Evolutionary conservation across 2,113 vertebrate genomes (phyloP).

Genomic region (Setophaga petechia): DNA sequence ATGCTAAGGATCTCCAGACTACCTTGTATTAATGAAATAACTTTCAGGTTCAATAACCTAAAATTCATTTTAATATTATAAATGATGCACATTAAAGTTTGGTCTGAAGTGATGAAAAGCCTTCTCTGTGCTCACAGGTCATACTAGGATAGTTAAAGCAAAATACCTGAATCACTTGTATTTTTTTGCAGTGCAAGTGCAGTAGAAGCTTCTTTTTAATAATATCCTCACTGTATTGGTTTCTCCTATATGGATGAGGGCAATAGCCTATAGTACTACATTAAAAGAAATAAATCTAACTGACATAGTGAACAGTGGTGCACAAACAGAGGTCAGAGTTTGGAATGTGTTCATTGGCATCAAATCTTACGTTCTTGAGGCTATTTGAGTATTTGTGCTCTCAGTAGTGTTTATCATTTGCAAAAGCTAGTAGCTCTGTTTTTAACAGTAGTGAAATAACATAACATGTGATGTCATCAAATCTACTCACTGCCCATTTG

Average conservation of each 20-base stretch:
- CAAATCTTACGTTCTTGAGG: neutral
- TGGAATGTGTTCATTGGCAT: neutral
- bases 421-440: neutral
- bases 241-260: neutral
- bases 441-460: neutral
- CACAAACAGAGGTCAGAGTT: neutral
- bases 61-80: neutral
- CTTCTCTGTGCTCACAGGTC: neutral
- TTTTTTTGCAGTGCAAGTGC: neutral
- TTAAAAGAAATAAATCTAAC: neutral
- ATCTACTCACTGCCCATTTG: neutral
- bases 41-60: neutral
- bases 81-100: neutral
- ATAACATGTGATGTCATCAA: neutral
- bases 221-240: neutral
- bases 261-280: neutral
- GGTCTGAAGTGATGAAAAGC: neutral
- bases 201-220: neutral
- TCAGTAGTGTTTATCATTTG: neutral
- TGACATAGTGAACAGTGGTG: neutral
- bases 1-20: neutral
- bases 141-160: neutral
- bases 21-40: neutral
- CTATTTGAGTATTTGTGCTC: neutral
- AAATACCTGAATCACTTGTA: neutral